Conservation (phyloP, 2,888 invertebrate species). For the Eustalomyia histrio region DNA sequence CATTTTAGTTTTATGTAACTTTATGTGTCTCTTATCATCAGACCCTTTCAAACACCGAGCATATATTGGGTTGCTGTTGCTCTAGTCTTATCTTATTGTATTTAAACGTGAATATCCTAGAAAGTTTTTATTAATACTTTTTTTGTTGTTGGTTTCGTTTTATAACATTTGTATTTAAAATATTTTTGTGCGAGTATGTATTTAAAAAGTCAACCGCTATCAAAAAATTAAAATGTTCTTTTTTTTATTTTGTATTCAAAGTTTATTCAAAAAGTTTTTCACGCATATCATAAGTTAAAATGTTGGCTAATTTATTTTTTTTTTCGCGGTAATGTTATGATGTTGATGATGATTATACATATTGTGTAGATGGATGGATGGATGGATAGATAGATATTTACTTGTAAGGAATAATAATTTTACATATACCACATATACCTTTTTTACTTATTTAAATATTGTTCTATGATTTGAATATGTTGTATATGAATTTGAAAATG, state of each 20-base stretch:
- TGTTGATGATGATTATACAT: constrained; percentile 11
- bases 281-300: constrained; percentile 41
- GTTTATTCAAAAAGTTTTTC: constrained; percentile 38
- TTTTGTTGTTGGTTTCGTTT: not conserved
- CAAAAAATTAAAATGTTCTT: constrained; percentile 8
- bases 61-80: not conserved
- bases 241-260: not conserved
- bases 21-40: constrained; percentile 16
- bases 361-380: constrained; percentile 1
- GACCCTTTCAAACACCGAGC: not conserved
- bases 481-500: not conserved
- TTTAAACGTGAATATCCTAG: constrained; percentile 12
- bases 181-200: not conserved
- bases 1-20: constrained; percentile 9
- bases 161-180: not conserved
- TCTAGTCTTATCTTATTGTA: constrained; percentile 8
- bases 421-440: not conserved
- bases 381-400: too few species aligned
- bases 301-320: constrained; percentile 38
- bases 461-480: too few species aligned
- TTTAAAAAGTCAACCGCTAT: not conserved
- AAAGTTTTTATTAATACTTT: constrained; percentile 15
- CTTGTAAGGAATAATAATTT: not conserved
- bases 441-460: too few species aligned
- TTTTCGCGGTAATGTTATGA: constrained; percentile 31